Percentiles rank a stretch among this genome's conserved stretches.
Conservation (phyloP, 2,113 vertebrate genomes). For the Crypturellus undulatus region DNA sequence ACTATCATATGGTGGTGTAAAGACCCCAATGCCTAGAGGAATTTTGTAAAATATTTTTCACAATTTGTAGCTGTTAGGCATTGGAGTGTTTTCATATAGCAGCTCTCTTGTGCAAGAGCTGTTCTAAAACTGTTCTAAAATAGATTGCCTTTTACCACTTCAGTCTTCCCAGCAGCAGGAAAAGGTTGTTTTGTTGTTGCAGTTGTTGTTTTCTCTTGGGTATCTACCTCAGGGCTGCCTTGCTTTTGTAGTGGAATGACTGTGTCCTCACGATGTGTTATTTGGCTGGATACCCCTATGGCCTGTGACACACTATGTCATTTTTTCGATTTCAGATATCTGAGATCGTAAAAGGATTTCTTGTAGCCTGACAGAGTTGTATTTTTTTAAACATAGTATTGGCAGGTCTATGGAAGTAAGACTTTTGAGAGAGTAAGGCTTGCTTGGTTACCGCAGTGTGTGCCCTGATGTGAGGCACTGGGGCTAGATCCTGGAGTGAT, state of each 20-base stretch:
- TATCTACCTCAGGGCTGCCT: neutral
- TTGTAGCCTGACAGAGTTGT: too few species aligned
- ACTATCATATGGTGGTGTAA: neutral
- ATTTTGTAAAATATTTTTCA: neutral
- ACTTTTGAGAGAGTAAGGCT: too few species aligned
- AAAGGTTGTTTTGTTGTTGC: neutral
- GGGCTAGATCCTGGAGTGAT: too few species aligned
- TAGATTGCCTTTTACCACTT: neutral
- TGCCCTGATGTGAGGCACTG: too few species aligned
- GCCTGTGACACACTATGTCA: too few species aligned
- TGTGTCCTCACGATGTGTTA: too few species aligned
- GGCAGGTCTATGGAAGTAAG: too few species aligned
- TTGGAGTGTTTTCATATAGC: neutral
- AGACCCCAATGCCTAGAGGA: neutral
- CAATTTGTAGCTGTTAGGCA: neutral
- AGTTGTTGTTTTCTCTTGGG: neutral
- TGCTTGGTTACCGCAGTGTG: too few species aligned
- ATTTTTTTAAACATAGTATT: too few species aligned
- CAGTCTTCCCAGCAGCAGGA: neutral
- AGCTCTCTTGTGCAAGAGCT: neutral
- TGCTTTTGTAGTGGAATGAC: neutral
- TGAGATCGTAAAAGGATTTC: too few species aligned
- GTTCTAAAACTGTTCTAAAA: neutral
- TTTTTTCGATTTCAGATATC: too few species aligned
- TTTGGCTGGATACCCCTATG: too few species aligned